A percentile compares a stretch with the other conserved stretches of the same genome.
These are phyloP conservation scores for Hepsetus odoe DNA, from an alignment of 2,113 vertebrate genomes.

Conservation along the genomic window DNA sequence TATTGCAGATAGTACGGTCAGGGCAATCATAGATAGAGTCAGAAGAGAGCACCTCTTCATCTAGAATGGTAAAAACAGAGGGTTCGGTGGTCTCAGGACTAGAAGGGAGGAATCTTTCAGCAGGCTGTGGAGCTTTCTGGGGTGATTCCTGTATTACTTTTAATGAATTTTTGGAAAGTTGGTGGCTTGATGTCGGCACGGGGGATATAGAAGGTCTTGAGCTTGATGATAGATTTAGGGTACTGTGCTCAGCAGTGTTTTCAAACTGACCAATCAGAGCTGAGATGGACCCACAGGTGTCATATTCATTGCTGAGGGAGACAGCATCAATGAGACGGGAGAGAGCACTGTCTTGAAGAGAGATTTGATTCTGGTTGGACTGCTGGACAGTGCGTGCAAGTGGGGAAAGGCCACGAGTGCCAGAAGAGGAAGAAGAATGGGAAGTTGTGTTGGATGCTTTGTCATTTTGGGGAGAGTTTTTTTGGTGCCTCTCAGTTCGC, in stretches of 20 bases:
- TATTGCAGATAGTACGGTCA: slow-evolving; percentile 57
- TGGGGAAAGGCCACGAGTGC: slow-evolving; percentile 44
- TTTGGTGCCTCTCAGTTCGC: slow-evolving; percentile 32
- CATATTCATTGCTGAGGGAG: slow-evolving; percentile 78
- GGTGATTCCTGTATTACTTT: slow-evolving; percentile 21
- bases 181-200: not conserved
- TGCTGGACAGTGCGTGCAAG: slow-evolving; percentile 57
- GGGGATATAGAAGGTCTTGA: not conserved
- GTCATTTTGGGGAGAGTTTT: slow-evolving; percentile 60
- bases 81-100: slow-evolving; percentile 79
- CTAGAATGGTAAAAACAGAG: slow-evolving; percentile 73
- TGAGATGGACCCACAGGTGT: slow-evolving; percentile 83
- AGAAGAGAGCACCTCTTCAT: slow-evolving; percentile 75
- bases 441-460: slow-evolving; percentile 60
- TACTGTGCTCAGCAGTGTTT: slow-evolving; percentile 66
- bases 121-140: slow-evolving; percentile 26
- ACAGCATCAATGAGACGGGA: slow-evolving; percentile 90
- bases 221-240: slow-evolving; percentile 44
- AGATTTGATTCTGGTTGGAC: slow-evolving; percentile 60
- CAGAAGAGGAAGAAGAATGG: slow-evolving; percentile 63
- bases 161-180: slow-evolving; percentile 41
- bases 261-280: slow-evolving; percentile 86
- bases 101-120: slow-evolving; percentile 55
- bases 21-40: slow-evolving; percentile 65
- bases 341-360: slow-evolving; percentile 83